Conservation (phyloP, 2,113 vertebrate genomes). For the Egretta garzetta region DNA sequence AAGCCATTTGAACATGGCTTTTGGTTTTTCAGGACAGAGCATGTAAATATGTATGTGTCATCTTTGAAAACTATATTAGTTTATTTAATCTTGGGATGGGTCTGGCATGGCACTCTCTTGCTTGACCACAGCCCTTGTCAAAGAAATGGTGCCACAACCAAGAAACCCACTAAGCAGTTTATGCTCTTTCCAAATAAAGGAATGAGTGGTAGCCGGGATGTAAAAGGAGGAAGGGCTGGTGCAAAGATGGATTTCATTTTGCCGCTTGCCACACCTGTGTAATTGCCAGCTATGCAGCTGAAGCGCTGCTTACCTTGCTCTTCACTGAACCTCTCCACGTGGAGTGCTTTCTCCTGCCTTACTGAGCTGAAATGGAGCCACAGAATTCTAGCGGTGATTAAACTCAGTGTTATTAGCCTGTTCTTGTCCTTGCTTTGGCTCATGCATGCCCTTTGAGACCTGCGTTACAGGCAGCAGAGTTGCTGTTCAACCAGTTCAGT, state of each 20-base stretch:
- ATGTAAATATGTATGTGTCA: fast-evolving
- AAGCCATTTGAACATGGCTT: background rate
- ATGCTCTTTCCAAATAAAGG: background rate
- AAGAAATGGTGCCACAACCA: background rate
- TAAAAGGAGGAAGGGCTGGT: background rate
- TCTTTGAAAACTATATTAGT: background rate
- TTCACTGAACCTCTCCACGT: background rate
- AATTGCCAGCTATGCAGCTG: background rate
- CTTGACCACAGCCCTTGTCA: background rate
- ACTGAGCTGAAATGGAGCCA: background rate
- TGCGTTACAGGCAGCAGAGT: background rate
- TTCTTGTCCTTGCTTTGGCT: background rate
- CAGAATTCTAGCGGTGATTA: background rate
- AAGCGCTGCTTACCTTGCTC: background rate
- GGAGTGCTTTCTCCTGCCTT: background rate
- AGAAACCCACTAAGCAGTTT: background rate
- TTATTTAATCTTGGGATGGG: background rate
- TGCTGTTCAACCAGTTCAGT: background rate
- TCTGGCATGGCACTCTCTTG: background rate
- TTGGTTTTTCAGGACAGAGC: background rate
- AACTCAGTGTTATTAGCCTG: fast-evolving
- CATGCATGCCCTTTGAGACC: background rate
- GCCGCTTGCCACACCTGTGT: background rate
- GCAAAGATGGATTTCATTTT: background rate
- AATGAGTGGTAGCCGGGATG: background rate